Percentiles rank a stretch among this genome's conserved stretches.
Evolutionary conservation across 2,888 invertebrate genomes (phyloP).

Genomic region (Lampropteryx suffumata): DNA sequence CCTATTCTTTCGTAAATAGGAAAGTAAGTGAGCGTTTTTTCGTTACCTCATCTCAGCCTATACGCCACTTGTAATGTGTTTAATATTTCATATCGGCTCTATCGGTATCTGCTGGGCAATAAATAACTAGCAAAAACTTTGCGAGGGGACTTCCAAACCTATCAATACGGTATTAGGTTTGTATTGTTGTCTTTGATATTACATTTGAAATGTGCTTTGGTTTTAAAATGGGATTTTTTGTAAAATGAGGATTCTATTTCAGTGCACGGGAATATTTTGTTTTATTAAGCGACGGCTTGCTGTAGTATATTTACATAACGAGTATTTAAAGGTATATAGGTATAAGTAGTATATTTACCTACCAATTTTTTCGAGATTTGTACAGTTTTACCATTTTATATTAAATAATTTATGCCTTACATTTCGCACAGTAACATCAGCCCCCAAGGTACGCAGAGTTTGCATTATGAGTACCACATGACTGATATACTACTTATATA

Average conservation of each 20-base stretch:
- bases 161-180: slow-evolving; percentile 79
- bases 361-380: no score
- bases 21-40: slow-evolving; percentile 72
- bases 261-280: not conserved
- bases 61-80: slow-evolving; percentile 82
- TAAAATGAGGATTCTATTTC: no score
- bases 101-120: slow-evolving; percentile 75
- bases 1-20: slow-evolving; percentile 42
- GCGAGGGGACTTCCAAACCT: slow-evolving; percentile 60
- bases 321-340: no score
- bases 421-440: no score
- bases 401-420: no score
- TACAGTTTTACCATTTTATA: no score
- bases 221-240: slow-evolving; percentile 9
- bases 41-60: slow-evolving; percentile 76
- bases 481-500: no score
- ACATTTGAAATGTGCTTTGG: slow-evolving; percentile 21
- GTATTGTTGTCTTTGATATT: slow-evolving; percentile 51
- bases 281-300: no score
- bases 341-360: no score
- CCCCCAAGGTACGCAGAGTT: no score
- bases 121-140: slow-evolving; percentile 76
- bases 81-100: slow-evolving; percentile 81
- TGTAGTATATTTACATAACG: no score
- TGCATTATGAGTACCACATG: no score